Conservation (phyloP, 37 sponge, comb jelly and placozoan species). For the Ianthella basta region DNA sequence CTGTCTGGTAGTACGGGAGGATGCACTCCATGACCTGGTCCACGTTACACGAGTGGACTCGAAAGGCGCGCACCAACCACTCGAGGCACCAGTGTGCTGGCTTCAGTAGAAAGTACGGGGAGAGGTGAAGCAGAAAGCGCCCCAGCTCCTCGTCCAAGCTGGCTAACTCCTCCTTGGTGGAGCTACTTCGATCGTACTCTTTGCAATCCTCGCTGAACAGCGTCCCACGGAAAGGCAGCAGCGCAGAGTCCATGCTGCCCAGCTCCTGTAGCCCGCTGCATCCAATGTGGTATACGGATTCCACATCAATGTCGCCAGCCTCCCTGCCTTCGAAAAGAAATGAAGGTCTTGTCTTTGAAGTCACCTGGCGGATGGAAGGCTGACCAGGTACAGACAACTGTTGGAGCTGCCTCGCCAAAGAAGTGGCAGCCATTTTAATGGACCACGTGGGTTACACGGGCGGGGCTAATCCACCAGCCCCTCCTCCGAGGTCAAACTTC, state of each 20-base stretch:
- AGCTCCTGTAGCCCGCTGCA: constrained; percentile 91
- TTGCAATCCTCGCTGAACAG: constrained; percentile 78
- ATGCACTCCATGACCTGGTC: constrained; percentile 84
- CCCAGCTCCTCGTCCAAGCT: constrained; percentile 62
- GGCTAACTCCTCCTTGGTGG: constrained; percentile 53
- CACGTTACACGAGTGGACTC: constrained; percentile 74
- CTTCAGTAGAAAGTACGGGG: constrained; percentile 84
- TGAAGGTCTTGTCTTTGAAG: constrained; percentile 60
- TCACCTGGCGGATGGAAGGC: constrained; percentile 56
- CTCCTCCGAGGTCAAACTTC: no score
- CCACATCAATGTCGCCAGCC: constrained; percentile 71
- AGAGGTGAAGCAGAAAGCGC: constrained; percentile 68
- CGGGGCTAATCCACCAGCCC: no score
- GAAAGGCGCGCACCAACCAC: constrained; percentile 87
- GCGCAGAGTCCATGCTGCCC: constrained; percentile 61
- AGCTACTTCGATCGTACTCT: constrained; percentile 68
- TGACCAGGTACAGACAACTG: constrained; percentile 75
- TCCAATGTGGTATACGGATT: constrained; percentile 64
- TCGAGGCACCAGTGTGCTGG: constrained; percentile 92
- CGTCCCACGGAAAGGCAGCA: constrained; percentile 54
- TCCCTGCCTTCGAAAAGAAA: constrained; percentile 71
- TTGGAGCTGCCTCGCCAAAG: constrained; percentile 73
- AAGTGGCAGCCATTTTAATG: constrained; percentile 51
- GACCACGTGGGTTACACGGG: not conserved
- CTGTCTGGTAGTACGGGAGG: constrained; percentile 92